Evolutionary conservation across 2,113 vertebrate species (phyloP), one percentile per base, ranked within the genome.

Genomic region (Takifugu flavidus): DNA sequence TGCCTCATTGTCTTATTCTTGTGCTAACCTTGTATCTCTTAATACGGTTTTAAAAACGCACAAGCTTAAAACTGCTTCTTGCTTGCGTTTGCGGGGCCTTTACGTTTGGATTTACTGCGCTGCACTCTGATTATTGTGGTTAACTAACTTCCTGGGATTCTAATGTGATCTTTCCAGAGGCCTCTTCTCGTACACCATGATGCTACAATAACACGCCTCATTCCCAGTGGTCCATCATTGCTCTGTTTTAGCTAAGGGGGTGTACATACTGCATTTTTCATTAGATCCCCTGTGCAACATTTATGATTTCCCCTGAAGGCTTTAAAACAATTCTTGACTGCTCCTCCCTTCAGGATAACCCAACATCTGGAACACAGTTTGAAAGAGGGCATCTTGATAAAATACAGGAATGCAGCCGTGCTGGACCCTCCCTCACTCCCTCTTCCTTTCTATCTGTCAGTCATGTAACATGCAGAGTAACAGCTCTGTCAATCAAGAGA

Each of bases 401-500:
- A 46, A 52, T 70, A 65, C 50, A 63, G 62, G 68, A 78, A 20
- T 44, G 58, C 34, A 57, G 44, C 55, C 5, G 52, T 26, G 10
- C 4, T 52, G 47, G 56, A 61, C 56, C 42, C 58, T 53, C 42
- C 25, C 53, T 56, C 50, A 1, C 49, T 49, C 63, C 13, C 42
- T 47, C 58, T 59, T 57, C 54, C 71, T 63, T 65, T 51, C 72
- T 59, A 59, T 71, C 61, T 2, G 61, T 77, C 85, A 71, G 71
- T 84, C 82, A 86, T 86, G 82, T 82, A 82, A 87, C 79, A 73
- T 47, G 39, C 70, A 79, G 77, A 82, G 79, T 88, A 90, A 90
- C 85, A 83, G 81, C 83, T 80, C 71, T 87, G 89, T 89, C 90
- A 89, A 86, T 91, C 87, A 86, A 76, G 66, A 84, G 86, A 90